These are phyloP conservation scores for Chalcis sispes DNA, from an alignment of 2,888 invertebrate species.

Conservation along the genomic window DNA sequence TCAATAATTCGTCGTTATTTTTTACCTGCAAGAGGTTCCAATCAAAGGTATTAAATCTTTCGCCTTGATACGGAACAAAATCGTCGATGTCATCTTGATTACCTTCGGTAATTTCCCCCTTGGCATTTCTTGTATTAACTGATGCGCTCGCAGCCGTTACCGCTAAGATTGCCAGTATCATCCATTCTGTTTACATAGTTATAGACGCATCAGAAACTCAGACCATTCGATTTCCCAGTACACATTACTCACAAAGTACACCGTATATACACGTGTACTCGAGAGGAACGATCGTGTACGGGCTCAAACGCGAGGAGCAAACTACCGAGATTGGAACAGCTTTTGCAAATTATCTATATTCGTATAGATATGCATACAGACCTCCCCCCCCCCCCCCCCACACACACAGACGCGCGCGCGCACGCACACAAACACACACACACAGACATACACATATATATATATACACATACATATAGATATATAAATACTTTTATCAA, in stretches of 20 bases:
- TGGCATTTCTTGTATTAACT: neutral
- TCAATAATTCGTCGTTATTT: no score
- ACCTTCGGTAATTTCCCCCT: neutral
- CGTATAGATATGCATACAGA: no score
- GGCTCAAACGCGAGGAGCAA: neutral
- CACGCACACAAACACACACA: no score
- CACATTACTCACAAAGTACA: neutral
- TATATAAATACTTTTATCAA: no score
- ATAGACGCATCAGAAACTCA: no score
- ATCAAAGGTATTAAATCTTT: conserved; percentile 67
- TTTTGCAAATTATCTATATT: no score
- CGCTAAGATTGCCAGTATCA: neutral
- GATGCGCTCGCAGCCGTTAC: neutral
- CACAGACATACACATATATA: no score
- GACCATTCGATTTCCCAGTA: no score
- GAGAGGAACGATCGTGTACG: neutral
- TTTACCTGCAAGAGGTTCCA: conserved; percentile 70
- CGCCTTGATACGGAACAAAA: conserved; percentile 68
- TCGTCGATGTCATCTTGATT: conserved; percentile 62
- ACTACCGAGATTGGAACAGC: no score
- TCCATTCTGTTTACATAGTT: conserved; percentile 28
- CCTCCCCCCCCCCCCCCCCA: no score
- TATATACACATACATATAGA: no score
- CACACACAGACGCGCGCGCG: no score
- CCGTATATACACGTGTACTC: neutral